A percentile compares a stretch with the other conserved stretches of the same genome.
Evolutionary conservation across 2,888 invertebrate species (phyloP).

Genomic region (Campoplex nolae): DNA sequence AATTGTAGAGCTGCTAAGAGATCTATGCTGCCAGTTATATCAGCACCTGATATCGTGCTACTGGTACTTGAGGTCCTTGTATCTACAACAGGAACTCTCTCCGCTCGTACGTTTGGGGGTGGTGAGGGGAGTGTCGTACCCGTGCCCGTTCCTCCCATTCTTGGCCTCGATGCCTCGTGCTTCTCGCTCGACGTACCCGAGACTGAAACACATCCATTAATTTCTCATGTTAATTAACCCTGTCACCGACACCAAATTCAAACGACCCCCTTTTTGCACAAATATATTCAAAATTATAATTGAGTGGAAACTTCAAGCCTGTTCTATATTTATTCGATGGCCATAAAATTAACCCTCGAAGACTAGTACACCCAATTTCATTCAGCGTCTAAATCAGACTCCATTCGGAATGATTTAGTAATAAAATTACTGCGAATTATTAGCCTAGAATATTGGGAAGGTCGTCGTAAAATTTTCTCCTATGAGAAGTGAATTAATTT

Average conservation of each 20-base stretch:
- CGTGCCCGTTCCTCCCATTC: constrained; percentile 67
- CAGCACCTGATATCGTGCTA: constrained; percentile 82
- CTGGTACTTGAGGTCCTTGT: constrained; percentile 82
- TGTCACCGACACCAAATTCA: constrained; percentile 30
- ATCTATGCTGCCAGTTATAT: constrained; percentile 87
- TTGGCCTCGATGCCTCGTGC: constrained; percentile 78
- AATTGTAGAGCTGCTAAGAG: constrained; percentile 92
- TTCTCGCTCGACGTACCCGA: constrained; percentile 81
- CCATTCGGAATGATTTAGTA: constrained; percentile 8
- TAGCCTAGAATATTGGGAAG: background rate
- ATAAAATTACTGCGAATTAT: constrained; percentile 13
- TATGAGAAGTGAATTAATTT: background rate
- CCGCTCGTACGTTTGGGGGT: constrained; percentile 54
- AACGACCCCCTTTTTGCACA: background rate
- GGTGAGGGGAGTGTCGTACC: constrained; percentile 60
- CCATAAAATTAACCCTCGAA: background rate
- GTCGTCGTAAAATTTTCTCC: background rate
- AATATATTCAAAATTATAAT: constrained; percentile 36
- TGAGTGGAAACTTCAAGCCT: background rate
- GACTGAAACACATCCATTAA: constrained; percentile 74
- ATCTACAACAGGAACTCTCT: constrained; percentile 65
- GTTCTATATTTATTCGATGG: constrained; percentile 1
- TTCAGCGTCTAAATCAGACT: constrained; percentile 8
- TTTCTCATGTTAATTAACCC: constrained; percentile 47
- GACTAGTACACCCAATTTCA: background rate